phyloP scores from a whole-genome alignment of 2,113 vertebrate genomes.

The Verasper variegatus region DNA sequence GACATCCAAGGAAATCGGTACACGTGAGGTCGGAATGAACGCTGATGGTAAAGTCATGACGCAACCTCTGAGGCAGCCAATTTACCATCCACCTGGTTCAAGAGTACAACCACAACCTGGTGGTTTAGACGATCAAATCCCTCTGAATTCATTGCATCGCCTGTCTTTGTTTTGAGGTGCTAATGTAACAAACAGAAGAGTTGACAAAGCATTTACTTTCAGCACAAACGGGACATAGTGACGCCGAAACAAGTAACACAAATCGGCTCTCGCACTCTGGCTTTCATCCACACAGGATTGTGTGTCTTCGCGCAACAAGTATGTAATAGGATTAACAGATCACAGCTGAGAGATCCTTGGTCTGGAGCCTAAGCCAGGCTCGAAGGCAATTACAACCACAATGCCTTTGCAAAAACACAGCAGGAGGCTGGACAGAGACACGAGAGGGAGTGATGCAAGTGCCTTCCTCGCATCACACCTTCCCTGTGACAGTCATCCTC shows the following conservation, averaged over 20 bases:
- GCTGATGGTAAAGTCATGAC: not conserved
- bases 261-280: conserved; percentile 54
- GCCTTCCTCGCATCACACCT: conserved; percentile 22
- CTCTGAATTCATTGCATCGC: conserved; percentile 28
- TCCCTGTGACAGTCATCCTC: not conserved
- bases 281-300: conserved; percentile 8
- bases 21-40: not conserved
- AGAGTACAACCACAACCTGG: not conserved
- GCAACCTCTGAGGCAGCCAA: not conserved
- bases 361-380: conserved; percentile 58
- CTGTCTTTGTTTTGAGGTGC: conserved; percentile 40
- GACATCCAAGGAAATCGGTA: not conserved
- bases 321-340: conserved; percentile 79
- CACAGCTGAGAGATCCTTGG: conserved; percentile 61
- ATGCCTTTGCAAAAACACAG: conserved; percentile 38
- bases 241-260: conserved; percentile 60
- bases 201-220: conserved; percentile 21
- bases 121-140: conserved; percentile 13
- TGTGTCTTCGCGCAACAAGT: conserved; percentile 72
- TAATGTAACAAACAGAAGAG: conserved; percentile 58
- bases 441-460: not conserved
- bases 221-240: conserved; percentile 15
- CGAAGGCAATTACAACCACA: conserved; percentile 70
- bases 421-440: conserved; percentile 13
- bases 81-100: not conserved